phyloP scores from a whole-genome alignment of 2,113 vertebrate species.

The Ancistrus triradiatus region DNA sequence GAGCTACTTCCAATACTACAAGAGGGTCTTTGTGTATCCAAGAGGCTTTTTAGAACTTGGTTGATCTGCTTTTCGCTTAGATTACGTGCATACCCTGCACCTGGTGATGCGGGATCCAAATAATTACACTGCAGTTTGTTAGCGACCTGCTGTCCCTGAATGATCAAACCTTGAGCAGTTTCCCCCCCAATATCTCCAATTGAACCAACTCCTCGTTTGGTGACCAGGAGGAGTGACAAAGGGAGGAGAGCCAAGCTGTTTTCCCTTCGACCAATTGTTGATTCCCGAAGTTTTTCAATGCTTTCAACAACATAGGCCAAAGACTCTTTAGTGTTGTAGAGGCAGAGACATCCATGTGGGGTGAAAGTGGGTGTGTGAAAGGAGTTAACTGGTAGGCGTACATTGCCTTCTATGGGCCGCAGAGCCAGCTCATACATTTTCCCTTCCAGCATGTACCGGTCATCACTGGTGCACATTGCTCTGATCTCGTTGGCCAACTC shows the following conservation, averaged over 20 bases:
- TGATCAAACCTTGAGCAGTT: constrained; percentile 85
- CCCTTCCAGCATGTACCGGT: constrained; percentile 87
- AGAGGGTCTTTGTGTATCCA: constrained; percentile 76
- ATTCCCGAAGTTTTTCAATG: constrained; percentile 87
- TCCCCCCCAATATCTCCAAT: constrained; percentile 82
- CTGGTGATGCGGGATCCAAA: constrained; percentile 83
- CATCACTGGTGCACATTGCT: constrained; percentile 88
- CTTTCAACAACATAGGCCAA: constrained; percentile 91
- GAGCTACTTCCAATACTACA: constrained; percentile 68
- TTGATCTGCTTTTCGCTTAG: constrained; percentile 89
- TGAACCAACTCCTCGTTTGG: constrained; percentile 81
- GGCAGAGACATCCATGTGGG: constrained; percentile 91
- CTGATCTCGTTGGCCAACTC: constrained; percentile 96
- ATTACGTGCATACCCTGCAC: constrained; percentile 83
- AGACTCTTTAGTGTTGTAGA: constrained; percentile 96
- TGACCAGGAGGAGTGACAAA: constrained; percentile 81
- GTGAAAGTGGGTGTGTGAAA: constrained; percentile 93
- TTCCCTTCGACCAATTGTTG: constrained; percentile 77
- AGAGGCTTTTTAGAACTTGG: constrained; percentile 79
- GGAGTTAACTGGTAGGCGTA: constrained; percentile 90
- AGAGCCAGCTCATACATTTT: constrained; percentile 89
- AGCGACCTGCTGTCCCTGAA: constrained; percentile 88
- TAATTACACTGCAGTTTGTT: constrained; percentile 85
- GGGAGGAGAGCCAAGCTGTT: constrained; percentile 78
- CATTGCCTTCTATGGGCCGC: constrained; percentile 92